phyloP scores from a whole-genome alignment of 2,797 vertebrate species.

The Cirrhinus molitorella region DNA sequence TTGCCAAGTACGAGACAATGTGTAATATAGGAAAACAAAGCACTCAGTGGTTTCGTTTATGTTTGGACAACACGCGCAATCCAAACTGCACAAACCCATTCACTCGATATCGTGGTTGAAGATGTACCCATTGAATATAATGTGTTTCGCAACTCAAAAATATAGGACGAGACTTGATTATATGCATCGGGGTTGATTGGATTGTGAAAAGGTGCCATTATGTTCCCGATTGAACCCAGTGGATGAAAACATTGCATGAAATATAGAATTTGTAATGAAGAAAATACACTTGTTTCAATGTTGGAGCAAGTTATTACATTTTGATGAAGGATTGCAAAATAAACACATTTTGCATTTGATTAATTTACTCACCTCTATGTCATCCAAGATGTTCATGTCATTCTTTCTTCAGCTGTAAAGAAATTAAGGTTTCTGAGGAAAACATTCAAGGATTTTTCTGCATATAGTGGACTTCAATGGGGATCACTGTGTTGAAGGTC shows the following conservation, averaged over 20 bases:
- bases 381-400: no score
- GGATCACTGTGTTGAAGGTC: no score
- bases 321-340: not conserved
- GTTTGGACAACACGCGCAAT: not conserved
- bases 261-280: not conserved
- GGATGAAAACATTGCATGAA: not conserved
- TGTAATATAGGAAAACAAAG: conserved; percentile 31
- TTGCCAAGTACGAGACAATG: not conserved
- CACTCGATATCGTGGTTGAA: not conserved
- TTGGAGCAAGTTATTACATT: not conserved
- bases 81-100: not conserved
- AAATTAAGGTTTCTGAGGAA: no score
- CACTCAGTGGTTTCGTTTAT: not conserved
- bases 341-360: not conserved
- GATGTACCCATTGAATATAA: not conserved
- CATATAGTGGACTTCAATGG: no score
- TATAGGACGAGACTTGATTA: not conserved
- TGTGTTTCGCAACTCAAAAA: not conserved
- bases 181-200: not conserved
- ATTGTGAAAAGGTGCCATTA: not conserved
- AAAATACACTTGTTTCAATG: not conserved
- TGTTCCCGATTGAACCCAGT: not conserved
- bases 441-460: no score
- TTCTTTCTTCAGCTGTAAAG: no score
- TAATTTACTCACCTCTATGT: not conserved